phyloP scores from a whole-genome alignment of 2,113 vertebrate species.

The Microtus oregoni region DNA sequence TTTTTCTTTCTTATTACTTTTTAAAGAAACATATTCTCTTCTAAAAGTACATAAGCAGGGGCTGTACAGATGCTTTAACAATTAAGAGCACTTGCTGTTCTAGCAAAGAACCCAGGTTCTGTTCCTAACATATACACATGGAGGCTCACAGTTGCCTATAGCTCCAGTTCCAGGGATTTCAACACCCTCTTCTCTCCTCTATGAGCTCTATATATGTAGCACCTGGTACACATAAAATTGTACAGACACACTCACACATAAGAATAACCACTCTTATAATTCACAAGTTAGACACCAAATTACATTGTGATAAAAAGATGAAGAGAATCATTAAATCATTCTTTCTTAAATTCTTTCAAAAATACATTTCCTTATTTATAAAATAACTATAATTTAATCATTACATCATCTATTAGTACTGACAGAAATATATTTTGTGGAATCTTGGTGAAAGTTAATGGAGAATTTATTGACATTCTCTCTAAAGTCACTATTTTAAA shows the following conservation, averaged over 20 bases:
- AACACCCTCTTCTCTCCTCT: background rate
- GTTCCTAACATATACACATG: background rate
- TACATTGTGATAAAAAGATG: background rate
- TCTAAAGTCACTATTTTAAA: slow-evolving; percentile 42
- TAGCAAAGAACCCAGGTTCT: background rate
- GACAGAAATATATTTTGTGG: background rate
- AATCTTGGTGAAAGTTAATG: background rate
- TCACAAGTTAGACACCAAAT: slow-evolving; percentile 34
- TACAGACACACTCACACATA: background rate
- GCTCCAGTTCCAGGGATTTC: background rate
- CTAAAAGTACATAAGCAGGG: slow-evolving; percentile 30
- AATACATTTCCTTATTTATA: background rate
- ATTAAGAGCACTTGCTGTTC: background rate
- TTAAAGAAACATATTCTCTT: background rate
- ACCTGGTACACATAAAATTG: background rate
- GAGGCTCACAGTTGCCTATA: background rate
- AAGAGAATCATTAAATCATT: background rate
- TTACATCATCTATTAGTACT: background rate
- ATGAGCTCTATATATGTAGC: background rate
- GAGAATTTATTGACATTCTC: background rate
- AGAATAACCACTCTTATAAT: background rate
- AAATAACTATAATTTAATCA: background rate
- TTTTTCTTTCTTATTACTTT: background rate
- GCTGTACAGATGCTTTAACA: background rate
- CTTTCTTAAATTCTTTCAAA: slow-evolving; percentile 24